Evolutionary conservation across 2,888 invertebrate genomes (phyloP), one percentile per base, ranked within the genome.

Genomic region (Hermaeophaga mercurialis): DNA sequence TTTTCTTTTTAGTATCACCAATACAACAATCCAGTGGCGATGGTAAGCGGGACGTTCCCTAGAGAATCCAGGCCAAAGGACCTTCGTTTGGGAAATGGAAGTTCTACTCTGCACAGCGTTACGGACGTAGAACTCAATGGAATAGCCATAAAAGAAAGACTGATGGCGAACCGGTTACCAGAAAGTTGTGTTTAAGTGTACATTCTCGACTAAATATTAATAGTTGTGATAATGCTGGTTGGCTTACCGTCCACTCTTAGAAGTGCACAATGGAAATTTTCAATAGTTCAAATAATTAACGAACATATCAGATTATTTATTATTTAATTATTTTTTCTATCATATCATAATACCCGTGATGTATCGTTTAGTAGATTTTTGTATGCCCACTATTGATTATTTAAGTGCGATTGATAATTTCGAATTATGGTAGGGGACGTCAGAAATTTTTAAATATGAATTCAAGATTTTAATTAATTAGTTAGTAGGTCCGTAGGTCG

Each of bases 141-240:
- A 54, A 86, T 90, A 77, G 91, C 91, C 72, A 91, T 92, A 78
- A 92, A 91, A 78, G 90, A 91, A 78, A 86, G 91, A 73, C 84
- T 92, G 61, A 90, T 91, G 83, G 90, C 91, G 72, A 89, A 89
- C 76, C 86, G 91, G 74, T 86, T 92, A 74, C 92, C 92, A 38
- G 92, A 92, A 79, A 91, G 91, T 75, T 92, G 91, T 80, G 92
- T 92, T 72, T 92, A 89, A 86, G 33, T 9, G 31, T 7, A 33
- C 5, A 18, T 41, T 55, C 47, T 19, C 19, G 18, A 8, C 28
- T 26, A n/a, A 47, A n/a, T 22, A 47, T 19, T 22, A 18, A 33
- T 48, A 17, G n/a, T 38, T 47, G 34, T 44, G 44, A 26, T 43
- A 41, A 47, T 38, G 38, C 28, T 56, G 52, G 50, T 57, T 57